phyloP scores from a whole-genome alignment of 2,888 invertebrate genomes.

The Boloria euphrosyne region DNA sequence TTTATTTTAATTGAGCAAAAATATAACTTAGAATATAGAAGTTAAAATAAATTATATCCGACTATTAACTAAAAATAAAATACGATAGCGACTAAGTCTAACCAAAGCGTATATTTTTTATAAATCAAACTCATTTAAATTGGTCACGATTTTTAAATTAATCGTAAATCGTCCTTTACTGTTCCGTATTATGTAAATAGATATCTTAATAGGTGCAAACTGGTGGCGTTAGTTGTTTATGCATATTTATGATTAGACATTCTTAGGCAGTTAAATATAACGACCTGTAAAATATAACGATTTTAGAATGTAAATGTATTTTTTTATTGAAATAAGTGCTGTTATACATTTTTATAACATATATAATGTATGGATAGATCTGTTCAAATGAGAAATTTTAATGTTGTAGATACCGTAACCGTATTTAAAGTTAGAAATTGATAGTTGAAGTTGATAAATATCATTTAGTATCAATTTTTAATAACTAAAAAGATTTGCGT shows the following conservation, averaged over 20 bases:
- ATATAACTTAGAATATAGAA: too few species aligned
- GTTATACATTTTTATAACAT: too few species aligned
- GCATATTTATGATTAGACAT: neutral
- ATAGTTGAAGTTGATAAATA: too few species aligned
- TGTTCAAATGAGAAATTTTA: too few species aligned
- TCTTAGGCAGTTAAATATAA: slow-evolving; percentile 1
- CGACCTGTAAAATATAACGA: slow-evolving; percentile 7
- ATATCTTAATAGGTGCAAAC: slow-evolving; percentile 16
- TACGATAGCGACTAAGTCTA: neutral
- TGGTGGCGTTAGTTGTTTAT: slow-evolving; percentile 13
- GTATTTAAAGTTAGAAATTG: too few species aligned
- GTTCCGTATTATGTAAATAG: slow-evolving; percentile 20
- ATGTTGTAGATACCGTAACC: too few species aligned
- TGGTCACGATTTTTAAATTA: slow-evolving; percentile 19
- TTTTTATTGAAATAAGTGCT: neutral
- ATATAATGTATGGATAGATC: too few species aligned
- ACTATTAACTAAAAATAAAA: slow-evolving; percentile 4
- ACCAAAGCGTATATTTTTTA: neutral
- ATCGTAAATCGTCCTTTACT: slow-evolving; percentile 24
- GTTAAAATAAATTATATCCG: neutral
- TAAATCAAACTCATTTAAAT: slow-evolving; percentile 21
- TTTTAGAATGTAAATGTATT: slow-evolving; percentile 1
- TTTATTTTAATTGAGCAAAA: too few species aligned
- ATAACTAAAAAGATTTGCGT: too few species aligned
- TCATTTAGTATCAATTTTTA: too few species aligned